A percentile compares a stretch with the other conserved stretches of the same genome.
These are phyloP conservation scores for Cerastis rubricosa DNA, from an alignment of 2,888 invertebrate species.

Conservation along the genomic window DNA sequence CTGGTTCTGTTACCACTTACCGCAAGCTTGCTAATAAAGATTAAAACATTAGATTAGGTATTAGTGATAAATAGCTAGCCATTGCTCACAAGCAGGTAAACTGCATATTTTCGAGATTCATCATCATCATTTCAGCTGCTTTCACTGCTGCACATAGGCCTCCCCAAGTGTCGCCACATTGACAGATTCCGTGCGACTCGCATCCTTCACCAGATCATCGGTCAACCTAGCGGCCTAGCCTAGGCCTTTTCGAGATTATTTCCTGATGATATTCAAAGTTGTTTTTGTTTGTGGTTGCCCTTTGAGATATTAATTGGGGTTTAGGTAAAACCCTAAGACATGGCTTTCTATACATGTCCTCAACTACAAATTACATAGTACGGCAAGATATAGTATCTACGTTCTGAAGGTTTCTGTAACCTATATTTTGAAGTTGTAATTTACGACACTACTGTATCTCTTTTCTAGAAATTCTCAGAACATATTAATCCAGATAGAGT, in stretches of 20 bases:
- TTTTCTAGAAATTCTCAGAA: background rate
- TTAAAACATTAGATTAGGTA: slow-evolving; percentile 32
- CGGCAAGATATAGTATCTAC: background rate
- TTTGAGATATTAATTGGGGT: background rate
- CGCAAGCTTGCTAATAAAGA: slow-evolving; percentile 15
- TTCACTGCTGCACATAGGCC: too few species aligned
- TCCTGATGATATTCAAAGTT: slow-evolving; percentile 10
- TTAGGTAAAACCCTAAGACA: background rate
- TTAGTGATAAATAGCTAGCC: slow-evolving; percentile 20
- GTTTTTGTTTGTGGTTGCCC: background rate
- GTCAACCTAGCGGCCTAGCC: too few species aligned
- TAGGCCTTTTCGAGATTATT: slow-evolving; percentile 23
- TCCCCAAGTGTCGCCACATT: too few species aligned
- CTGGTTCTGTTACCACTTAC: background rate
- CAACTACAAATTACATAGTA: background rate
- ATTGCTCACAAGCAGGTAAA: slow-evolving; percentile 21
- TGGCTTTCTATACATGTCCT: background rate
- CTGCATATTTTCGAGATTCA: too few species aligned
- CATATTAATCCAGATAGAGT: background rate
- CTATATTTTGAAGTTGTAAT: background rate
- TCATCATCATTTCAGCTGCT: too few species aligned
- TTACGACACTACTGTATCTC: background rate
- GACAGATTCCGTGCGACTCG: too few species aligned
- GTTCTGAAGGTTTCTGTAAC: background rate
- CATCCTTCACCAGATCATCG: too few species aligned